phyloP scores from a whole-genome alignment of 1,140 invertebrate genomes.

The Scaptomyza hsui region DNA sequence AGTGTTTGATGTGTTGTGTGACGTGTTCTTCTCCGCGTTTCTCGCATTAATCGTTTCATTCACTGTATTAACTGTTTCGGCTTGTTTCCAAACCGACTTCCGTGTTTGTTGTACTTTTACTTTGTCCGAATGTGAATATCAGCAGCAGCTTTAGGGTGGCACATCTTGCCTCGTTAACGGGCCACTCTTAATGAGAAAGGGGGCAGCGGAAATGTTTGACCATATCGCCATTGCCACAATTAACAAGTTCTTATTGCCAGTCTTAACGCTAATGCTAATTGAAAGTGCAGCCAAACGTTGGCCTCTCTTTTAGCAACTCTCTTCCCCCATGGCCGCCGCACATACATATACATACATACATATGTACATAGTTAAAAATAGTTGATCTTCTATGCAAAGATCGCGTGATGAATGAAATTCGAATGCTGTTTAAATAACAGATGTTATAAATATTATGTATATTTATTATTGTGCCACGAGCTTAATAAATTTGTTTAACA shows the following conservation, averaged over 20 bases:
- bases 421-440: too few species aligned
- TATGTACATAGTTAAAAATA: too few species aligned
- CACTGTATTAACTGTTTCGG: background rate
- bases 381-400: too few species aligned
- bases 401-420: too few species aligned
- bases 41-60: conserved; percentile 1
- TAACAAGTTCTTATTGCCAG: conserved; percentile 60
- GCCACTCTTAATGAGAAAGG: conserved; percentile 41
- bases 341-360: too few species aligned
- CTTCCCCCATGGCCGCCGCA: background rate
- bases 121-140: background rate
- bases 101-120: conserved; percentile 25
- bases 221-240: conserved; percentile 39
- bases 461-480: too few species aligned
- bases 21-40: conserved; percentile 31
- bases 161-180: conserved; percentile 50
- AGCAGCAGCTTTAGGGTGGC: background rate
- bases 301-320: conserved; percentile 6
- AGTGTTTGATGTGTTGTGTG: conserved; percentile 35
- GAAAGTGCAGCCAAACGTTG: conserved; percentile 48
- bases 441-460: too few species aligned
- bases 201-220: conserved; percentile 63
- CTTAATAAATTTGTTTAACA: too few species aligned
- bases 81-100: conserved; percentile 22
- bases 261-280: conserved; percentile 59